Evolutionary conservation across 2,888 invertebrate species (phyloP), one percentile per base, ranked within the genome.

Genomic region (Nymphalis c-album): DNA sequence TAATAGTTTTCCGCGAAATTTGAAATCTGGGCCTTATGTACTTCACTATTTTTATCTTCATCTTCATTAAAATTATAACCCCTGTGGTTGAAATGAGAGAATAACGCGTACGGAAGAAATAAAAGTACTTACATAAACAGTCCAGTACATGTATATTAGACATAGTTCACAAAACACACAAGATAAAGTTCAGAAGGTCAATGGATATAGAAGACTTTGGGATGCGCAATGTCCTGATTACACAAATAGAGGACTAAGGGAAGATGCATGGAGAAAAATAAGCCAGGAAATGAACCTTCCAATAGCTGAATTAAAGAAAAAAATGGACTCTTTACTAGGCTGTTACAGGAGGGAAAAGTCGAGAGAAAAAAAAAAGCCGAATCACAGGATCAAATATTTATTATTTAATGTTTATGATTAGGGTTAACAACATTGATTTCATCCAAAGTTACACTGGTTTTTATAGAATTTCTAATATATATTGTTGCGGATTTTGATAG

Each of bases 221-320:
- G 70, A 74, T 73, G 72, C 74, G 70, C 67, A 70, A 70, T 68
- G 71, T 75, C 73, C 71, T 60, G 53, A 75, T 73, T 75, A 76
- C 26, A 73, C 70, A 13, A 75, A 75, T 51, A 73, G 62, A 67
- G 69, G 71, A 70, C 60, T 69, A 63, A 74, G 64, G 45, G 60
- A 68, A 64, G 63, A 68, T 48, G 62, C 74, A 26, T 73, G 68
- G 69, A 63, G 67, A 67, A 69, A 64, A 31, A 71, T 71, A 67
- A 69, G 60, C 31, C 62, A 53, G 59, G 59, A 67, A 64, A 64
- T 70, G 64, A 59, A 62, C 48, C 8, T 70, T 67, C 67, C 67
- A 60, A 58, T 64, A 60, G 58, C 58, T 50, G 66, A 55, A 13
- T 63, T 70, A 60, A 68, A 64, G 22, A 70, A 62, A 57, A 67